Evolutionary conservation across 2,888 invertebrate genomes (phyloP), one percentile per base, ranked within the genome.

Genomic region (Trissolcus brochymenae): DNA sequence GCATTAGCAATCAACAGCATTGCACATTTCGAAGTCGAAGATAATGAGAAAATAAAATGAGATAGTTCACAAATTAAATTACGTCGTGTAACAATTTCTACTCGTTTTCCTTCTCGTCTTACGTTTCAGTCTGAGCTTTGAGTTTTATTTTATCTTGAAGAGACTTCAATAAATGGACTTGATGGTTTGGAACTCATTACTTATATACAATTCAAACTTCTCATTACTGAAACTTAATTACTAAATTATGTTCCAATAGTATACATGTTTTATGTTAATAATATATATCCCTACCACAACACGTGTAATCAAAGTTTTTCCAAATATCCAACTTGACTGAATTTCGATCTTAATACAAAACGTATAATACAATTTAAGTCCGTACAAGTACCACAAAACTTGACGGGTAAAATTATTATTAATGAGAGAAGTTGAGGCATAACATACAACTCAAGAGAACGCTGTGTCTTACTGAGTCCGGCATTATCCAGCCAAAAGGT

Each of bases 1-100:
- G 68, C 79, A 76, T 80, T 78, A 78, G 78, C 78, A 72, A 76
- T 73, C 79, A 76, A 66, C 62, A 56, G 54, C 51, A 19, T 62
- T 57, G 57, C 60, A 56, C 53, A 76, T 64, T 78, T 65, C 61
- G 51, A 40, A 59, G 56, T 65, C 61, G 51, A 40, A 59, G 56
- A 57, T 76, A 76, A 76, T 64, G 71, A 62, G 70, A 71, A 71
- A 76, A 71, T 71, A 57, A 76, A 76, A 71, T 68, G 65, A 65
- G 60, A 68, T 54, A 40, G 49, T 60, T 65, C 55, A 41, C 57
- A 67, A 71, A 71, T 76, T 71, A 29, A 53, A 66, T 71, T 71
- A 76, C 66, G 40, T 16, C 25, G 9, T 65, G 49, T 43, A 43
- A 60, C 29, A 43, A 55, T 70, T 70, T 59, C 49, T 41, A 65